Evolutionary conservation across 2,888 invertebrate species (phyloP).

Genomic region (Hirtodrosophila confusa): DNA sequence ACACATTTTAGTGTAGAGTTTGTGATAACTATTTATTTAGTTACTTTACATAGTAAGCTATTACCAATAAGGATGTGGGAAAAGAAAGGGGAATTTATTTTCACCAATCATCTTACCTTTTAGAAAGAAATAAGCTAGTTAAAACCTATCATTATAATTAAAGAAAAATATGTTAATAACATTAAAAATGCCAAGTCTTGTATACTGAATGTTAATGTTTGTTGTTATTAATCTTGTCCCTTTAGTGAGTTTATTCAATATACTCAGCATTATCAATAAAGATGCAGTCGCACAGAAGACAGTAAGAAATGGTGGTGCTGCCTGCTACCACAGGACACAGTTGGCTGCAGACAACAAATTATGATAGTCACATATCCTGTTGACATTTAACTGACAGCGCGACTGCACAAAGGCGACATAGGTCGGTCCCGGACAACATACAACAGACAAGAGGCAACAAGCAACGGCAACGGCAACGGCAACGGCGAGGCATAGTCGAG

Average conservation of each 20-base stretch:
- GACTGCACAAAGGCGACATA: slow-evolving; percentile 60
- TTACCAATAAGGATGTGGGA: too few species aligned
- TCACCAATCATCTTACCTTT: too few species aligned
- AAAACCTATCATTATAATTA: too few species aligned
- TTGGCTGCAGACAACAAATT: slow-evolving; percentile 59
- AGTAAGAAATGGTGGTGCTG: not conserved
- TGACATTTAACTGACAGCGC: slow-evolving; percentile 67
- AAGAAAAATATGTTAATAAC: too few species aligned
- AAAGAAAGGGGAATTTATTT: too few species aligned
- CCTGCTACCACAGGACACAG: not conserved
- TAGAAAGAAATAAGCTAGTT: too few species aligned
- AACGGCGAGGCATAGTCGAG: slow-evolving; percentile 29
- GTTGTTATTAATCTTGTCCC: too few species aligned
- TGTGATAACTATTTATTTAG: too few species aligned
- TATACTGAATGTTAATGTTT: too few species aligned
- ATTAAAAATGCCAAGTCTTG: too few species aligned
- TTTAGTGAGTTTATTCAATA: not conserved
- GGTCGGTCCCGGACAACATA: slow-evolving; percentile 13
- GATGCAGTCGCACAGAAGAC: not conserved
- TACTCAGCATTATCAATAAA: not conserved
- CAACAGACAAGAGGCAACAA: not conserved
- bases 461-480: not conserved
- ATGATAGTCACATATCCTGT: slow-evolving; percentile 70
- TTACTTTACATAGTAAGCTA: too few species aligned
- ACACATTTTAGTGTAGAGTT: too few species aligned